Evolutionary conservation across 2,797 vertebrate genomes (phyloP), one percentile per base, ranked within the genome.

Genomic region (Sebastes vulpes): DNA sequence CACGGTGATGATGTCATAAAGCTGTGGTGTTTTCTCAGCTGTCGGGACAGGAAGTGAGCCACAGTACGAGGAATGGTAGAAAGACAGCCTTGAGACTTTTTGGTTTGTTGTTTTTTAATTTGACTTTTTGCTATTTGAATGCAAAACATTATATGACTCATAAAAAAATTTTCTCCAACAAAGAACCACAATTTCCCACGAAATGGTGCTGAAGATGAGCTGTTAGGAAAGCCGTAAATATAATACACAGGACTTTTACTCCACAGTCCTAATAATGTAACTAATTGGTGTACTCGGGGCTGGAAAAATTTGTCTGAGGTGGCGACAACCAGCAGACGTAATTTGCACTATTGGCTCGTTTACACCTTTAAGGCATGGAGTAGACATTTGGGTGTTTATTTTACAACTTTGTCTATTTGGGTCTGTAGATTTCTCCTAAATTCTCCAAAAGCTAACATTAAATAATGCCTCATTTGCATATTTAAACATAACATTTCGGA

Each of bases 1-100:
- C 87, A 90, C 63, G 72, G 67, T 68, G 83, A 90, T 89, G 87
- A 90, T 72, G 86, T 88, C 84, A 93, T 83, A 84, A 90, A 84
- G 32, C 0, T 1, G 23, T 1, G 7, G 72, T 46, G 77, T 85
- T 91, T 85, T 75, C 61, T 85, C 83, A 88, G 86, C 81, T 88
- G 86, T 61, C 0, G 0, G 25, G n/a, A 58, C 50, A 18, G 65
- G 42, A 52, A 48, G 57, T 9, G 42, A 56, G 61, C 9, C 1
- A 11, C 52, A 9, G 31, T 2, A 2, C 3, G 2, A 25, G 32
- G 7, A 4, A 9, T 6, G 6, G 12, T 5, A 2, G 3, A 21
- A 18, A 26, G 28, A 4, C 9, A 16, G 38, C 38, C 14, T 6
- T 42, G 12, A 2, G 10, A 25, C 20, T 18, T 35, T 46, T 16